These are phyloP conservation scores for Atrina japonica DNA, from an alignment of 2,888 invertebrate genomes.

Conservation along the genomic window DNA sequence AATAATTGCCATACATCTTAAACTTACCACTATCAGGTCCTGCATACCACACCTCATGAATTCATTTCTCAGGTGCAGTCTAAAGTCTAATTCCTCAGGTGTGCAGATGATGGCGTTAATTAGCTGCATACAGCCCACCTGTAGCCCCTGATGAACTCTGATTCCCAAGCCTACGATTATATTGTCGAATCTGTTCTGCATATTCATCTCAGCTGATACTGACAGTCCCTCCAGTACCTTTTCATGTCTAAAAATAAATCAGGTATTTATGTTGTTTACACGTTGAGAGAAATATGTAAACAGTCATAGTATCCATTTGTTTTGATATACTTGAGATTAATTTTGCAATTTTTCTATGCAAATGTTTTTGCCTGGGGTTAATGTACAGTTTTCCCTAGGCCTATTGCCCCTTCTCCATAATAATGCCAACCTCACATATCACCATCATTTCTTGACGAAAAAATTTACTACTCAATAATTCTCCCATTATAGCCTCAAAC, in stretches of 20 bases:
- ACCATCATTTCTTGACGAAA: no score
- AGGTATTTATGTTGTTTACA: not conserved
- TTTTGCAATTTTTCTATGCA: no score
- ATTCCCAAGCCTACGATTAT: constrained; percentile 10
- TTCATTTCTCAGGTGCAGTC: constrained; percentile 19
- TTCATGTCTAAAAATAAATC: constrained; percentile 8
- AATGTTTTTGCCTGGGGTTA: no score
- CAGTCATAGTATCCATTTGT: no score
- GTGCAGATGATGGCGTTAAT: constrained; percentile 17
- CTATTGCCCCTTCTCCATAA: no score
- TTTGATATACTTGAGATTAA: no score
- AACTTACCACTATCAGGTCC: constrained; percentile 9
- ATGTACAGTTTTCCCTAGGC: no score
- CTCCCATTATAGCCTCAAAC: no score
- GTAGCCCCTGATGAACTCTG: not conserved
- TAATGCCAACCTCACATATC: no score
- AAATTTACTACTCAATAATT: no score
- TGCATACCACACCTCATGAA: constrained; percentile 20
- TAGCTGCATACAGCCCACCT: constrained; percentile 26
- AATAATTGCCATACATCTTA: no score
- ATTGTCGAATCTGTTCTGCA: constrained; percentile 15
- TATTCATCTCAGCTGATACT: constrained; percentile 5
- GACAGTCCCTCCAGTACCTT: constrained; percentile 19
- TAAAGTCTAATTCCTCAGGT: constrained; percentile 5
- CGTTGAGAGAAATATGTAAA: no score